Base-by-base conservation (phyloP, 1,140 invertebrate genomes). In the Pseudobourletiella spinata region DNA sequence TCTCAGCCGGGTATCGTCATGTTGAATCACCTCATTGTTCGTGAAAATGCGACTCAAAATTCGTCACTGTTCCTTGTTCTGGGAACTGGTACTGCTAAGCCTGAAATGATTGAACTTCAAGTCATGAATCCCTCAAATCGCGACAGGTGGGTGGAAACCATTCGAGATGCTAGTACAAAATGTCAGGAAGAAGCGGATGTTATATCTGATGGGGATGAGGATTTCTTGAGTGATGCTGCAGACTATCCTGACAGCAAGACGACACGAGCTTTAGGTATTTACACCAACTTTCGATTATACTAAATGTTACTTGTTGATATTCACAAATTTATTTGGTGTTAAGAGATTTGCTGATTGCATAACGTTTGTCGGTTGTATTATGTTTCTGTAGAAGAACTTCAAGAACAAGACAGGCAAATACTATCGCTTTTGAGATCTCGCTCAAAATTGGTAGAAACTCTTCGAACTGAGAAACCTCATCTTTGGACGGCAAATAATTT, bases 71-170 rank as follows among this genome's bases (percentile, higher is more conserved):
- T 64, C 57, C 51, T 66, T 15, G 60, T 70, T 15, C 42, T 65
- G 28, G 61, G 59, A 42, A 62, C 62, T 2, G 62, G 55, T 39
- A 57, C 88, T 0, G 80, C 81, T 1, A 86, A 89, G 69, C 91
- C 92, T 0, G 94, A 95, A 77, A 95, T 96, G 92, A 95, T 95
- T 74, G 92, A 96, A 74, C 77, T 97, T 16, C 86, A 94, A 71
- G 89, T 94, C 62, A 83, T 86, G 65, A 86, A 88, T 44, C 88
- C 89, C 15, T 88, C 89, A 72, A 89, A 95, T 63, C 89, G 91
- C 71, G 84, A 87, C 68, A 75, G 83, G 1, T 96, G 93, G 93
- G 90, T 95, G 67, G 81, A 86, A 69, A 82, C 86, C 8, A 87
- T 96, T 61, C 80, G 86, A 42, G 60, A 59, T 52, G 64, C 64